Evolutionary conservation across 1,140 invertebrate genomes (phyloP).

Genomic region (Drosophila bipectinata): DNA sequence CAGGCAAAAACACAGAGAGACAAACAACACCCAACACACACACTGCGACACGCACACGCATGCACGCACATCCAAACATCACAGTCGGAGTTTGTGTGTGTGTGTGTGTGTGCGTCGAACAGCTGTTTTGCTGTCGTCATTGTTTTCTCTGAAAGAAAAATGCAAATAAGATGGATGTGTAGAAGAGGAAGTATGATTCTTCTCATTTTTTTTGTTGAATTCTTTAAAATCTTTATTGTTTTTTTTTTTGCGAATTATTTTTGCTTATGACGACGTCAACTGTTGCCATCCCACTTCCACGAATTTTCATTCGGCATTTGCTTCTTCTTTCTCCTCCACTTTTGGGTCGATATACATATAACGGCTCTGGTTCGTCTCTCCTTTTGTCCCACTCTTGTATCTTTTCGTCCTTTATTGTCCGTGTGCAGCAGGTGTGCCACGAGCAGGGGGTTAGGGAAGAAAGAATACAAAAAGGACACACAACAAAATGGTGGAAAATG

Average conservation of each 20-base stretch:
- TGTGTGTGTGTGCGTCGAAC: conserved; percentile 24
- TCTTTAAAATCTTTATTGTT: conserved; percentile 2
- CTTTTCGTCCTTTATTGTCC: conserved; percentile 32
- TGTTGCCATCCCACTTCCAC: conserved; percentile 44
- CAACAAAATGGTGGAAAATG: background rate
- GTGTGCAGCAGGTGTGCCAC: conserved; percentile 39
- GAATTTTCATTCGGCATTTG: conserved; percentile 6
- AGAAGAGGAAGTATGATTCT: background rate
- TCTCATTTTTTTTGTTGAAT: background rate
- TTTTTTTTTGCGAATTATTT: conserved; percentile 38
- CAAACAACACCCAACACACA: conserved; percentile 1
- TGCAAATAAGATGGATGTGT: background rate
- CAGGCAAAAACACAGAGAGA: background rate
- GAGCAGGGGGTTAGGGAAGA: background rate
- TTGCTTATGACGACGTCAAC: conserved; percentile 14
- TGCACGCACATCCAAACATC: conserved; percentile 2
- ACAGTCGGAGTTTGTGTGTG: background rate
- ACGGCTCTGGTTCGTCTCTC: conserved; percentile 11
- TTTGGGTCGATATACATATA: conserved; percentile 48
- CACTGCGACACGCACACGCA: background rate
- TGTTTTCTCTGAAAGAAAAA: conserved; percentile 18
- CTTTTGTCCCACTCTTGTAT: conserved; percentile 17
- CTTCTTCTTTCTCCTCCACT: conserved; percentile 14
- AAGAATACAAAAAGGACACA: background rate
- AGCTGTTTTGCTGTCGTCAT: conserved; percentile 58